A percentile compares a stretch with the other conserved stretches of the same genome.
Evolutionary conservation across 1,140 invertebrate species (phyloP).

Genomic region (Kradibia gibbosae): DNA sequence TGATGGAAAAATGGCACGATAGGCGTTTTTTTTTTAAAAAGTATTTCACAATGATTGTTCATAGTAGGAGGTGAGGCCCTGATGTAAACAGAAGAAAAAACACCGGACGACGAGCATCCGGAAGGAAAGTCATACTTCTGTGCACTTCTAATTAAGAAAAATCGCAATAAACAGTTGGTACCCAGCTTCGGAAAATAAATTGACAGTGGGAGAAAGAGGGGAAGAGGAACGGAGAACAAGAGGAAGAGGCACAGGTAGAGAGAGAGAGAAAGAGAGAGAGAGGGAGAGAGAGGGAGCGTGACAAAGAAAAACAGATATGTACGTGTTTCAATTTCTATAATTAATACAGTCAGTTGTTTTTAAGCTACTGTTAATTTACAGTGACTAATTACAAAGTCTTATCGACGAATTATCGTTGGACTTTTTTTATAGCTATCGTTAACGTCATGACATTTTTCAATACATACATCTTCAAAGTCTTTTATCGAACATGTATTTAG

Average conservation of each 20-base stretch:
- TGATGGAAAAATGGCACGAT: too few relatives aligned
- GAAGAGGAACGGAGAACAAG: not conserved
- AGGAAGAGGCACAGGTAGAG: not conserved
- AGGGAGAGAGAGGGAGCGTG: not conserved
- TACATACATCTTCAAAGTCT: not conserved
- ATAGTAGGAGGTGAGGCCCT: too few relatives aligned
- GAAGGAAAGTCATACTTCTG: too few relatives aligned
- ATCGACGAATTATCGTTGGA: conserved; percentile 66
- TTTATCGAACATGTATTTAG: too few relatives aligned
- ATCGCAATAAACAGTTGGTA: not conserved
- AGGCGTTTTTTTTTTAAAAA: too few relatives aligned
- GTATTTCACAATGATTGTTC: too few relatives aligned
- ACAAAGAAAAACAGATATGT: too few relatives aligned
- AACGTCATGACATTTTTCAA: conserved; percentile 51
- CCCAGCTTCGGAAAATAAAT: conserved; percentile 17
- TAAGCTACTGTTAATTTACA: conserved; percentile 73
- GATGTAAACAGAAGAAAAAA: too few relatives aligned
- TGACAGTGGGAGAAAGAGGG: not conserved
- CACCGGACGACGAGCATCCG: too few relatives aligned
- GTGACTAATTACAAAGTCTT: conserved; percentile 71
- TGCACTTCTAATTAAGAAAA: conserved; percentile 34
- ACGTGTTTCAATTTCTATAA: too few relatives aligned
- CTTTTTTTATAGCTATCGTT: conserved; percentile 53
- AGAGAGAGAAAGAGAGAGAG: not conserved
- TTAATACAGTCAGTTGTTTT: conserved; percentile 69